phyloP scores from a whole-genome alignment of 2,113 vertebrate genomes.

The Ceyx margarethae region DNA sequence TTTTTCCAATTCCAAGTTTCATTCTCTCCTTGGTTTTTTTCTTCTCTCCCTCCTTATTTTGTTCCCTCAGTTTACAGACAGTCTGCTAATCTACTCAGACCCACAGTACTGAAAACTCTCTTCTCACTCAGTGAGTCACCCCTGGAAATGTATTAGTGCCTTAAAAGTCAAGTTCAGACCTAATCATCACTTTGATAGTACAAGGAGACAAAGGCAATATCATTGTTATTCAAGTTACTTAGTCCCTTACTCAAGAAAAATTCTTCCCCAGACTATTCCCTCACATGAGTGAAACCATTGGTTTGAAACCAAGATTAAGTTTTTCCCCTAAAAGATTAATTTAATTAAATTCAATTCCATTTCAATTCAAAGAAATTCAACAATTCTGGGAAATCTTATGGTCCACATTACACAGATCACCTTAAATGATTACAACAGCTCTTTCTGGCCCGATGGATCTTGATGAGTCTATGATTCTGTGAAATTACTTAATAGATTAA shows the following conservation, averaged over 20 bases:
- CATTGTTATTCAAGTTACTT: background rate
- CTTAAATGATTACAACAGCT: background rate
- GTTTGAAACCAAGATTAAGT: constrained; percentile 5
- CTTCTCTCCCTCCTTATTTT: background rate
- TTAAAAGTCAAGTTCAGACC: constrained; percentile 26
- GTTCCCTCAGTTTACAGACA: constrained; percentile 11
- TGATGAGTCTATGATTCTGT: background rate
- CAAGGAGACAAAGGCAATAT: constrained; percentile 4
- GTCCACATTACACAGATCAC: rapidly evolving
- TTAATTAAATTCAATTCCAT: constrained; percentile 13
- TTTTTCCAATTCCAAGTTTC: constrained; percentile 28
- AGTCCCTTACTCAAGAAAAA: constrained; percentile 2
- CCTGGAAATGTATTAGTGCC: background rate
- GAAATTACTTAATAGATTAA: constrained; percentile 6
- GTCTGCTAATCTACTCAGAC: constrained; percentile 50
- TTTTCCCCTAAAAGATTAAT: background rate
- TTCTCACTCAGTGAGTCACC: constrained; percentile 8
- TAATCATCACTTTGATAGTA: background rate
- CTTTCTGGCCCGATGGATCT: constrained; percentile 2
- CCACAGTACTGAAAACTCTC: background rate
- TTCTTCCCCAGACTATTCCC: background rate
- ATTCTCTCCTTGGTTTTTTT: background rate
- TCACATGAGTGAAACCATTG: background rate
- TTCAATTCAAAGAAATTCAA: constrained; percentile 13
- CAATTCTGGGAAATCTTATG: background rate